Evolutionary conservation across 2,113 vertebrate genomes (phyloP), one percentile per base, ranked within the genome.

Genomic region (Dasyprocta punctata): DNA sequence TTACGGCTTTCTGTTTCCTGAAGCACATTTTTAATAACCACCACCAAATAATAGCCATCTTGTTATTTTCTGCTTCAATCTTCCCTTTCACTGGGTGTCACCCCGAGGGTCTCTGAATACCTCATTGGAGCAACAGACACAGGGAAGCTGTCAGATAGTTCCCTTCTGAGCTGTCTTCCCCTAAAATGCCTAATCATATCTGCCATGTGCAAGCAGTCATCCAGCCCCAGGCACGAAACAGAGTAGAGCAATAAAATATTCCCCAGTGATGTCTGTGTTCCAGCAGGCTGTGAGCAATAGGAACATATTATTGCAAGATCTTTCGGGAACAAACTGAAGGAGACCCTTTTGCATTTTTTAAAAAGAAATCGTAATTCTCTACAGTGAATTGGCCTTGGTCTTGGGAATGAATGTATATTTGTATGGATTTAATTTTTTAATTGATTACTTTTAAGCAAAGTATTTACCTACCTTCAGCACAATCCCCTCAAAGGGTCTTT

Each of bases 11-110:
- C 49, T 93, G 24, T 87, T 94, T 91, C 67, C 86, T 95, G 12
- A 92, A 94, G 33, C 52, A n/a, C 19, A 86, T 78, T 97, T 94
- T 94, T 83, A 91, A 10, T 93, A 96, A 91, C 54, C 92, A 54
- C 44, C 67, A 83, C 41, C 82, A 92, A 86, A 69, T 82, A 52
- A 96, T 65, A 96, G 67, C 38, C 73, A 92, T n/a, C 44, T 75
- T 82, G 69, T 71, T n/a, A 82, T 36, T 87, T 93, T 93, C 63
- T 95, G 19, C 86, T 90, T 96, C 92, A 97, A 88, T 75, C 20
- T 78, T 10, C 8, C 22, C 60, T 97, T 84, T 91, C 52, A 69
- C 78, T 0, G 0, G 11, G 83, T 95, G 49, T 86, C 90, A 95
- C 94, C 84, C 78, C 0, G 12, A 44, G 86, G 85, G 89, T 36